Evolutionary conservation across 2,888 invertebrate genomes (phyloP).

Genomic region (Rotaria socialis): DNA sequence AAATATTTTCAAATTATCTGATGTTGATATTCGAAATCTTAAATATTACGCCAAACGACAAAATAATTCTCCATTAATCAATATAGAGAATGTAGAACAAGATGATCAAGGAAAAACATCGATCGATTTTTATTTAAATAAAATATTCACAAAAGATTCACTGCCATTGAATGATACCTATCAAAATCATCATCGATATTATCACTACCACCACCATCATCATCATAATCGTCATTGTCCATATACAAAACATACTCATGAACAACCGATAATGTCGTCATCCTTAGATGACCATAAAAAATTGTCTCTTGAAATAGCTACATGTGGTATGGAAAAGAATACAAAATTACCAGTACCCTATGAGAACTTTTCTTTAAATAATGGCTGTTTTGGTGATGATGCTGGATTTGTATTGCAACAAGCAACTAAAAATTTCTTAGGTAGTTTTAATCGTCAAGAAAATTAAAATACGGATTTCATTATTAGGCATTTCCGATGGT

Average conservation of each 20-base stretch:
- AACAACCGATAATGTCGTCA: background rate
- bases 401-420: constrained; percentile 38
- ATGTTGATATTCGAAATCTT: background rate
- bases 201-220: background rate
- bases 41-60: background rate
- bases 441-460: background rate
- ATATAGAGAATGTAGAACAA: background rate
- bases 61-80: background rate
- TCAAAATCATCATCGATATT: background rate
- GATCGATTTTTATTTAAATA: background rate
- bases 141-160: background rate
- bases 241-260: background rate
- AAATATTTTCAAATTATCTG: background rate
- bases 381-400: constrained; percentile 44
- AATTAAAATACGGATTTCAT: background rate
- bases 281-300: background rate
- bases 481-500: constrained; percentile 42
- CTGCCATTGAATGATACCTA: background rate
- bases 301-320: background rate
- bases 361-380: constrained; percentile 31
- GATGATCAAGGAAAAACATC: background rate
- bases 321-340: constrained; percentile 44
- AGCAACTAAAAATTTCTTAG: constrained; percentile 24
- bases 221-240: background rate
- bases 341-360: constrained; percentile 38